Evolutionary conservation across 2,888 invertebrate species (phyloP), one percentile per base, ranked within the genome.

Genomic region (Auanema sp.): DNA sequence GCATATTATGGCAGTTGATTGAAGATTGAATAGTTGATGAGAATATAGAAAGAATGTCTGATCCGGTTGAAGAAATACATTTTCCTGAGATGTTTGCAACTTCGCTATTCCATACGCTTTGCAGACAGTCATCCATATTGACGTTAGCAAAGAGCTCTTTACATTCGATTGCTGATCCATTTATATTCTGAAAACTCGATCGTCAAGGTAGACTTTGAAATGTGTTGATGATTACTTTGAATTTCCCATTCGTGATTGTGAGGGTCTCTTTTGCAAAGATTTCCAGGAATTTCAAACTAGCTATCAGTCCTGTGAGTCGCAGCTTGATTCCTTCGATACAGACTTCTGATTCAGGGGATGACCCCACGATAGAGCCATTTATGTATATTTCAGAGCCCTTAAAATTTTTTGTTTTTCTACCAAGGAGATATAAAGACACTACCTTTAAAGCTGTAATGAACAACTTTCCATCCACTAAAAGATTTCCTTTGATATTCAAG

Each of bases 241-340:
- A 40, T 50, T 56, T 62, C n/a, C 40, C 16, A 18, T 68, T 64
- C 47, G 66, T 63, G 53, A 75, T 23, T 3, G 63, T 58, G 14
- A 70, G 65, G 18, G 66, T 64, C 10, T 75, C 75, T 16, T 68
- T 49, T 16, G 67, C 75, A 44, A 66, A 72, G 1, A 75, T 49
- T 21, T 72, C 75, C n/a, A 71, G 57, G 53, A 72, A 75, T 42
- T 72, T 70, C 41, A 75, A 63, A 53, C 69, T 73, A 11, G 72
- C 68, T 5, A 75, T 24, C 33, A 68, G 69, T 18, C 71, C 72
- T 25, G 64, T 62, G 5, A 73, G 60, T 0, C 59, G 42, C 51
- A 73, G 47, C 25, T 65, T 60, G 8, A 53, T 60, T 1, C 66
- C 58, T 52, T 75, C 75, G 44, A 72, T 61, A 0, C 65, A 66